Evolutionary conservation across 1,140 invertebrate genomes (phyloP).

Genomic region (Fopius arisanus): DNA sequence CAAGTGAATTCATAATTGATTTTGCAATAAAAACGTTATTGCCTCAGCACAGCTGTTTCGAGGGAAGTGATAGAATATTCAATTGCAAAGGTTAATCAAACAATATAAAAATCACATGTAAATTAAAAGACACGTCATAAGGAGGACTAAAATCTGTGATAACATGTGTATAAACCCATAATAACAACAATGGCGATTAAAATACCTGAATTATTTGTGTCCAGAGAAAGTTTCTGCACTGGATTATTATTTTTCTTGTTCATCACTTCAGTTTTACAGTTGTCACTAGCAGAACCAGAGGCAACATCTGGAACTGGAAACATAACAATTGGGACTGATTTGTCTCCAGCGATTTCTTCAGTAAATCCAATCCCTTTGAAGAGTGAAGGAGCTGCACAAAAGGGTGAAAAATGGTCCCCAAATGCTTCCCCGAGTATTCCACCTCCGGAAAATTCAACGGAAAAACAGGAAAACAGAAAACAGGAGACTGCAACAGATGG

Average conservation of each 20-base stretch:
- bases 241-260: neutral
- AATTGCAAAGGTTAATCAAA: too few relatives aligned
- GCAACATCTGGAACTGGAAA: neutral
- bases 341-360: neutral
- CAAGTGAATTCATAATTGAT: too few relatives aligned
- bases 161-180: neutral
- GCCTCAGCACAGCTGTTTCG: too few relatives aligned
- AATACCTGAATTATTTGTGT: neutral
- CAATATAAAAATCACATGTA: too few relatives aligned
- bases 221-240: neutral
- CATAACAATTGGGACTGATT: neutral
- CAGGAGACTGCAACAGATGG: neutral
- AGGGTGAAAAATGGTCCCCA: too few relatives aligned
- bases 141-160: neutral
- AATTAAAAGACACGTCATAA: too few relatives aligned
- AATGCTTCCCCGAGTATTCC: too few relatives aligned
- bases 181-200: neutral
- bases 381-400: neutral
- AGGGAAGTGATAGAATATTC: too few relatives aligned
- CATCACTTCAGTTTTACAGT: neutral
- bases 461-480: neutral
- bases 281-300: neutral
- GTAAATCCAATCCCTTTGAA: neutral
- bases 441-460: neutral
- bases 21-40: too few relatives aligned